Evolutionary conservation across 1,140 invertebrate species (phyloP), one percentile per base, ranked within the genome.

Genomic region (Penaeus japonicus): DNA sequence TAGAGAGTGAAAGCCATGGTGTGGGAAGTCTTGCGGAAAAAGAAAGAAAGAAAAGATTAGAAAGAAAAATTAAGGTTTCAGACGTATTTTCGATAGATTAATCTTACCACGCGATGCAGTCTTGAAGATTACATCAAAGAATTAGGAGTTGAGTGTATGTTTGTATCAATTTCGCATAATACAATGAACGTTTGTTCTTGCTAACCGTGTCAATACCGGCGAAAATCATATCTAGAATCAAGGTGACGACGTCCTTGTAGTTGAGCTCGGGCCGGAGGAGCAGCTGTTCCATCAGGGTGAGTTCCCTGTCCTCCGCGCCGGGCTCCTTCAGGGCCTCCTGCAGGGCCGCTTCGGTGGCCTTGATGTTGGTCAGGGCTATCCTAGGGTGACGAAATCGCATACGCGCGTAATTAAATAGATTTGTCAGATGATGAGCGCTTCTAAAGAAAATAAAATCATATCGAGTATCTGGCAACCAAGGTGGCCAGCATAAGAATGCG

Each of bases 211-310:
- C 79, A 57, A 82, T 82, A 35, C 79, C 85, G 4, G 57, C 85
- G 53, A 82, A 82, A 24, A 87, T 35, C 47, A 87, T 81, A 32
- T 87, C 85, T n/a, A 87, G 27, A 27, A 82, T 75, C 59, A 87
- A 80, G 18, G 85, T 87, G 47, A 87, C 59, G 2, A 87, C 79
- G 39, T 87, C 85, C 59, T 82, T 87, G 17, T 65, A 47, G 30
- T 62, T 54, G 17, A 87, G 78, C 82, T 79, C 85, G n/a, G 78
- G 59, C 24, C 24, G 73, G 53, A 81, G 65, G 1, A 82, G 79
- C 20, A 87, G 85, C 17, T 7, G 24, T 47, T 81, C 59, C 78
- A 87, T 81, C 4, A 87, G 47, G 17, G 32, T 84, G 30, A 84
- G 62, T 1, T 84, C 39, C 22, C 24, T 35, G 0, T 83, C 57